A percentile compares a stretch with the other conserved stretches of the same genome.
Conservation (phyloP, 2,888 invertebrate species). For the Psylliodes chrysocephalus region DNA sequence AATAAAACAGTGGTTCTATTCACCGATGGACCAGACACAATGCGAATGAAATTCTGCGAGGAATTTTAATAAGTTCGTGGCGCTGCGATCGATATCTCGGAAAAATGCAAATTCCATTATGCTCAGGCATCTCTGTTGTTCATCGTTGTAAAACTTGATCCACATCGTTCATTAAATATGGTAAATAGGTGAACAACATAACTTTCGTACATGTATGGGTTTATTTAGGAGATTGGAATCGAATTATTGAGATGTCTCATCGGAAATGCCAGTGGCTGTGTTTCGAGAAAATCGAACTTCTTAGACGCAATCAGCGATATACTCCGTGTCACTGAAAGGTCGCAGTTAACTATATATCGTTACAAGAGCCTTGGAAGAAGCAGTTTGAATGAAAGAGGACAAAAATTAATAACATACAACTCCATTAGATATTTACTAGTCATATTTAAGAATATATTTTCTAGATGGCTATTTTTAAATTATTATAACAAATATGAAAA, state of each 20-base stretch:
- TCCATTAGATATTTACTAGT: too few relatives aligned
- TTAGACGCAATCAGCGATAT: too few relatives aligned
- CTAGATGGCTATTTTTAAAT: too few relatives aligned
- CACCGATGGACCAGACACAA: conserved; percentile 22
- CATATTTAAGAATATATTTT: too few relatives aligned
- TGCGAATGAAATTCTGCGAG: conserved; percentile 9
- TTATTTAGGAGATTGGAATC: not conserved
- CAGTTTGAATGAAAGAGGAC: too few relatives aligned
- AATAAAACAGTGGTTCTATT: conserved; percentile 30
- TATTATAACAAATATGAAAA: too few relatives aligned
- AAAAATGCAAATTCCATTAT: conserved; percentile 31
- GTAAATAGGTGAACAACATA: not conserved
- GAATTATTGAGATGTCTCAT: not conserved
- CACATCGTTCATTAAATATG: conserved; percentile 3
- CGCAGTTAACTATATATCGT: too few relatives aligned
- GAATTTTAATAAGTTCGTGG: conserved; percentile 19
- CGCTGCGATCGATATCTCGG: conserved; percentile 11
- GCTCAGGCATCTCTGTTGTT: not conserved
- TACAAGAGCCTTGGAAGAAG: too few relatives aligned
- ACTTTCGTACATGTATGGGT: not conserved
- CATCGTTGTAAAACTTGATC: conserved; percentile 1
- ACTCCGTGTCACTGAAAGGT: too few relatives aligned
- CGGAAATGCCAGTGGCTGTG: not conserved
- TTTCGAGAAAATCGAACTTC: too few relatives aligned
- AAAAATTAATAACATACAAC: too few relatives aligned